Evolutionary conservation across 1,140 invertebrate genomes (phyloP).

Genomic region (Grapholita molesta): DNA sequence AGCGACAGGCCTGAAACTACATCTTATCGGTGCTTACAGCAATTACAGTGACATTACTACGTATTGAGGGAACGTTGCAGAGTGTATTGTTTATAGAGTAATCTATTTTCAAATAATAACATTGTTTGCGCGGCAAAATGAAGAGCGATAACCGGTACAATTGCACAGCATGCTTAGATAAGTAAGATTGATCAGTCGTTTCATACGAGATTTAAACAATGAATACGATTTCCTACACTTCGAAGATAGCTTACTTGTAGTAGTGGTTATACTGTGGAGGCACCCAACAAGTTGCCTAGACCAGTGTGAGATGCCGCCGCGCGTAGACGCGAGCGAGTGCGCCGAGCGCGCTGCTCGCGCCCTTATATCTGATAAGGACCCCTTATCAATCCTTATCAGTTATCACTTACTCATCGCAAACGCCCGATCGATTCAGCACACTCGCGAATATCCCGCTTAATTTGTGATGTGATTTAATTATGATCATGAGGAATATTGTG

Average conservation of each 20-base stretch:
- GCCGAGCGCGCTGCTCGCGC: conserved; percentile 35
- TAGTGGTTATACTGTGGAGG: background rate
- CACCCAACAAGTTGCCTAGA: conserved; percentile 31
- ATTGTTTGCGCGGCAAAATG: too few relatives aligned
- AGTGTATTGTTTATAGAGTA: background rate
- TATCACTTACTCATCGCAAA: conserved; percentile 71
- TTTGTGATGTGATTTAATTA: conserved; percentile 38
- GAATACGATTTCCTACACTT: background rate
- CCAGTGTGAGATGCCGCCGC: conserved; percentile 51
- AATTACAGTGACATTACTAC: background rate
- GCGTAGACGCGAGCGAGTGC: conserved; percentile 50
- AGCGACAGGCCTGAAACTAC: conserved; percentile 7
- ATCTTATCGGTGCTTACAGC: conserved; percentile 1
- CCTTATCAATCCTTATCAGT: conserved; percentile 64
- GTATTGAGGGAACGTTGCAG: background rate
- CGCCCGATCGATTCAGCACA: conserved; percentile 52
- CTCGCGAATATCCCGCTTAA: conserved; percentile 49
- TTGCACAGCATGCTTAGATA: background rate
- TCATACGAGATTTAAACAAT: background rate
- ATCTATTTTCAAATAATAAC: background rate
- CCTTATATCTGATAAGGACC: conserved; percentile 35
- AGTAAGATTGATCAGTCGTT: background rate
- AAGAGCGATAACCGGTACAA: background rate
- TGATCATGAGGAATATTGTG: conserved; percentile 51
- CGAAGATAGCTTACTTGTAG: background rate